Evolutionary conservation across 2,113 vertebrate species (phyloP), one percentile per base, ranked within the genome.

Genomic region (Halcyon senegalensis): DNA sequence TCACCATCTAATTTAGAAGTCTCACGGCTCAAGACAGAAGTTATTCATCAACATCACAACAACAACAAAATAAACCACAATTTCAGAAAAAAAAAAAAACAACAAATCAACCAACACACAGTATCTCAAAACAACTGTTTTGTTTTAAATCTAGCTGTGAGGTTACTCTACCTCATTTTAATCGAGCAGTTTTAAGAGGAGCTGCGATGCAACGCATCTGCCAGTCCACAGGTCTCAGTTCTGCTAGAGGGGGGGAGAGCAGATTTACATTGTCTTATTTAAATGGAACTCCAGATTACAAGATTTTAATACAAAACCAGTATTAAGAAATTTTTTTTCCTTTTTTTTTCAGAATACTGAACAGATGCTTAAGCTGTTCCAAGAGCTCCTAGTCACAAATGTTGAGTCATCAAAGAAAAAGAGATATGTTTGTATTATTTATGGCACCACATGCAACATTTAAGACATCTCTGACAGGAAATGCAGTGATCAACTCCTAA

Each of bases 331-430:
- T 21, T 2, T 78, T 53, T 3, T 82, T 51, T 6, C 43, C 9
- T 50, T 73, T 28, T 70, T 70, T 88, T 75, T 84, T 78, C 8
- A 80, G 48, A 87, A 89, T 37, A n/a, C 28, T 44, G 72, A 96
- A 88, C 78, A 97, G 95, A 94, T 82, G 80, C 93, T 94, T 91
- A 93, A 87, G 68, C 87, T 90, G 77, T 84, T 96, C 85, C 74
- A 88, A 87, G 89, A 86, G 84, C 37, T 92, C 53, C 92, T 35
- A 93, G 72, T 90, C 64, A 89, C 76, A 95, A 97, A 88, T 4
- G 73, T 92, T 95, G 92, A 96, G 79, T 89, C 92, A 96, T 87
- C 20, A 27, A 59, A 86, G 39, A 43, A 25, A 37, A 9, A 78
- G 21, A 64, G 13, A 35, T 1, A 46, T 5, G 21, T 75, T 74